A percentile compares a stretch with the other conserved stretches of the same genome.
These are phyloP conservation scores for Uloborus plumipes DNA, from an alignment of 2,888 invertebrate genomes.

Conservation along the genomic window DNA sequence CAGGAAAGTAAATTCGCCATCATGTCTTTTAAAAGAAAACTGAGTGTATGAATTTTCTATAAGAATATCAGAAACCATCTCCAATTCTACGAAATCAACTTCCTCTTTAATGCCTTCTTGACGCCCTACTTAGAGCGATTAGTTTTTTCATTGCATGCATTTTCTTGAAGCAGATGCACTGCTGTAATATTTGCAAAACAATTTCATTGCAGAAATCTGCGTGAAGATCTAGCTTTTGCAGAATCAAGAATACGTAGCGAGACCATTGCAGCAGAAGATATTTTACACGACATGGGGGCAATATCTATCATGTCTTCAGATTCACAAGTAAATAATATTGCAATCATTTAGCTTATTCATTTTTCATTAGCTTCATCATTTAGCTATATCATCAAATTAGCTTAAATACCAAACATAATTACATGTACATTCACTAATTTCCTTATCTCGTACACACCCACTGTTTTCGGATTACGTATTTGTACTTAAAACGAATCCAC, in stretches of 20 bases:
- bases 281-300: slow-evolving; percentile 71
- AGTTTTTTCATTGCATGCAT: neutral
- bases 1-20: no score
- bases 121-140: no score
- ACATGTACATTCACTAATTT: no score
- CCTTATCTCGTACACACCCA: neutral
- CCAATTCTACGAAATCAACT: no score
- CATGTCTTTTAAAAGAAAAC: no score
- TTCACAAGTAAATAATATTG: slow-evolving; percentile 68
- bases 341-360: no score
- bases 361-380: no score
- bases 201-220: slow-evolving; percentile 68
- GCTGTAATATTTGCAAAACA: neutral
- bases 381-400: no score
- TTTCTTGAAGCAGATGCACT: neutral
- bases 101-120: neutral
- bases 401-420: neutral
- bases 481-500: neutral
- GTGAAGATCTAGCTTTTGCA: slow-evolving; percentile 71
- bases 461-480: neutral
- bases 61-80: no score
- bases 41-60: no score
- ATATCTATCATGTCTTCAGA: slow-evolving; percentile 71
- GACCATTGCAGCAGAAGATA: slow-evolving; percentile 71
- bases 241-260: slow-evolving; percentile 71